Percentiles rank a stretch among this genome's conserved stretches.
phyloP scores from a whole-genome alignment of 2,888 invertebrate species.

The Drosophila koepferae region DNA sequence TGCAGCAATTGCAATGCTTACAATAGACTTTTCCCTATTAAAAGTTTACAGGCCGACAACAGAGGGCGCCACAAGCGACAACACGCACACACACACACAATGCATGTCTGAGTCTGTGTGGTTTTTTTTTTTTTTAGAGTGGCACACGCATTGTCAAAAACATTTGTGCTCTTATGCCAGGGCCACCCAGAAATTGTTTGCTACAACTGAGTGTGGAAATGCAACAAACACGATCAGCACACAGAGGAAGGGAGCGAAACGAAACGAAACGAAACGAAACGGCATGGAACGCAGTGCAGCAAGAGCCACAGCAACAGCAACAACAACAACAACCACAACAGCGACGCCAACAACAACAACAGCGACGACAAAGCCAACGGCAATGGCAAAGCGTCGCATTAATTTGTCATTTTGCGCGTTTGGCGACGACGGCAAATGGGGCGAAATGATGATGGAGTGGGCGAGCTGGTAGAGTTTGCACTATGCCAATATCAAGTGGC shows the following conservation, averaged over 20 bases:
- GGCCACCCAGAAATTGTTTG: conserved; percentile 63
- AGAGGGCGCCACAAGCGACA: conserved; percentile 40
- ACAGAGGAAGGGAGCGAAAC: not conserved
- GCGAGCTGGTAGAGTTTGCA: conserved; percentile 7
- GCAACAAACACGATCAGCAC: conserved; percentile 11
- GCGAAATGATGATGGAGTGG: conserved; percentile 18
- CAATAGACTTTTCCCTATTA: conserved; percentile 5
- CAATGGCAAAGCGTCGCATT: conserved; percentile 64
- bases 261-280: not conserved
- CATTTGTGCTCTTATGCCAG: conserved; percentile 57
- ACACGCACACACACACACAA: conserved; percentile 1
- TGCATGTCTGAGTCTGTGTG: not conserved
- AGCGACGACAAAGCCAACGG: conserved; percentile 19
- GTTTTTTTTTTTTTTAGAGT: conserved; percentile 10
- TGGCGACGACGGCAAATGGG: conserved; percentile 60
- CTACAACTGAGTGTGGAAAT: conserved; percentile 6
- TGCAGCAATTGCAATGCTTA: not conserved
- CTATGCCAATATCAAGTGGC: conserved; percentile 63
- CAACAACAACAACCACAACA: not conserved
- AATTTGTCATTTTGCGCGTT: conserved; percentile 72
- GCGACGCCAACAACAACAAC: not conserved
- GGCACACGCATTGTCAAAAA: conserved; percentile 53
- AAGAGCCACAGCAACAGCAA: no score
- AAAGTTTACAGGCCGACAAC: conserved; percentile 20
- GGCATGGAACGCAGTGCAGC: not conserved